Percentiles rank a stretch among this genome's conserved stretches.
Evolutionary conservation across 2,113 vertebrate genomes (phyloP).

Genomic region (Columba janthina): DNA sequence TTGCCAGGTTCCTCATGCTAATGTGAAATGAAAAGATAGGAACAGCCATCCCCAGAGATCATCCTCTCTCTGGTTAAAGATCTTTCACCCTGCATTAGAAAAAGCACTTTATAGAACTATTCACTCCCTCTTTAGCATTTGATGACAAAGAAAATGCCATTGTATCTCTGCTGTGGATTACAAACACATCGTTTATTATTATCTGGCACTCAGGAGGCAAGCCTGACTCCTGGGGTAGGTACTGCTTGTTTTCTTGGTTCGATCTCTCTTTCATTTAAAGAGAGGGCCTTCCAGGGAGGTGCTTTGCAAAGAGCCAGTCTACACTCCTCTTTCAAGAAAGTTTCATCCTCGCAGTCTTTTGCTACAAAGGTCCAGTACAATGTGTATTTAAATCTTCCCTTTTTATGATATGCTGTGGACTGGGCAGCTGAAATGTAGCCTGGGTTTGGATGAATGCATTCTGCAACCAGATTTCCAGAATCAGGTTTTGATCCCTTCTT

Average conservation of each 20-base stretch:
- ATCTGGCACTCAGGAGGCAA: not conserved
- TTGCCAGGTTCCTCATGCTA: not conserved
- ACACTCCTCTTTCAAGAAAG: not conserved
- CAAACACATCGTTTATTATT: conserved; percentile 54
- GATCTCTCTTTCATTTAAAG: not conserved
- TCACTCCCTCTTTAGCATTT: conserved; percentile 3
- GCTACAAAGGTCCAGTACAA: not conserved
- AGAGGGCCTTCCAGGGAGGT: not conserved
- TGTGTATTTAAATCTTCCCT: not conserved
- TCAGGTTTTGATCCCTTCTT: not conserved
- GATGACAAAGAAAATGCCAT: conserved; percentile 39
- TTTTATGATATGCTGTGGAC: not conserved
- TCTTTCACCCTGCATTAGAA: not conserved
- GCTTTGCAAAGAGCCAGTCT: not conserved
- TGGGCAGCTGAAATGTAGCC: not conserved
- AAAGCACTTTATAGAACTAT: conserved; percentile 31
- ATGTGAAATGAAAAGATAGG: not conserved
- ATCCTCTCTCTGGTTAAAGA: not conserved
- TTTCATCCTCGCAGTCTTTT: not conserved
- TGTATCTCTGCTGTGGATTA: conserved; percentile 53
- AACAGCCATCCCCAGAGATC: not conserved
- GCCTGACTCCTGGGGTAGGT: not conserved
- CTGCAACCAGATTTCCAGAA: not conserved
- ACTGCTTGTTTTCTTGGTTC: not conserved
- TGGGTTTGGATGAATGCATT: not conserved